Percentiles rank a stretch among this genome's conserved stretches.
Conservation (phyloP, 2,888 invertebrate species). For the Operophtera brumata region DNA sequence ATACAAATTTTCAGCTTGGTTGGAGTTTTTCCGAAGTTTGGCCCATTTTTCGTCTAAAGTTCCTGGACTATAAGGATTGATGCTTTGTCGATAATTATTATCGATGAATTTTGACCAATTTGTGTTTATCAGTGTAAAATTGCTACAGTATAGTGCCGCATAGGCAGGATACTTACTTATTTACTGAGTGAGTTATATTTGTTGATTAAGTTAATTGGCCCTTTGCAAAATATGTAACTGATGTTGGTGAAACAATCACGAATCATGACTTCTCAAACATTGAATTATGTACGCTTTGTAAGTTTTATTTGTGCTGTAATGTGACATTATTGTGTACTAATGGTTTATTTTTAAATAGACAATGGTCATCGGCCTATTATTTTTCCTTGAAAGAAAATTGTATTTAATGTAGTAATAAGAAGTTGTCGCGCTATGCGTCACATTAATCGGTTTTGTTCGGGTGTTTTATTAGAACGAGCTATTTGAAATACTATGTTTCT, state of each 20-base stretch:
- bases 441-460: slow-evolving; percentile 6
- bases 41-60: no score
- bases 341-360: slow-evolving; percentile 7
- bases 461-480: not conserved
- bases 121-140: no score
- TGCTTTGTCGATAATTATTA: no score
- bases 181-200: no score
- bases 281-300: not conserved
- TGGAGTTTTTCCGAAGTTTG: no score
- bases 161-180: no score
- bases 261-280: not conserved
- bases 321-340: slow-evolving; percentile 15
- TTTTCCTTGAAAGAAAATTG: slow-evolving; percentile 5
- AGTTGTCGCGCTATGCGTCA: slow-evolving; percentile 9
- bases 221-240: not conserved
- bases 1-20: no score
- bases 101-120: no score
- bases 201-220: no score
- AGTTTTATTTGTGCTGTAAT: slow-evolving; percentile 7
- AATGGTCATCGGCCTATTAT: slow-evolving; percentile 21
- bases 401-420: slow-evolving; percentile 11
- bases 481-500: no score
- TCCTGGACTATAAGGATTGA: no score
- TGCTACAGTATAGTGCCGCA: no score
- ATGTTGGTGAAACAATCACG: not conserved